Evolutionary conservation across 2,113 vertebrate genomes (phyloP), one percentile per base, ranked within the genome.

Genomic region (Prunella himalayana): DNA sequence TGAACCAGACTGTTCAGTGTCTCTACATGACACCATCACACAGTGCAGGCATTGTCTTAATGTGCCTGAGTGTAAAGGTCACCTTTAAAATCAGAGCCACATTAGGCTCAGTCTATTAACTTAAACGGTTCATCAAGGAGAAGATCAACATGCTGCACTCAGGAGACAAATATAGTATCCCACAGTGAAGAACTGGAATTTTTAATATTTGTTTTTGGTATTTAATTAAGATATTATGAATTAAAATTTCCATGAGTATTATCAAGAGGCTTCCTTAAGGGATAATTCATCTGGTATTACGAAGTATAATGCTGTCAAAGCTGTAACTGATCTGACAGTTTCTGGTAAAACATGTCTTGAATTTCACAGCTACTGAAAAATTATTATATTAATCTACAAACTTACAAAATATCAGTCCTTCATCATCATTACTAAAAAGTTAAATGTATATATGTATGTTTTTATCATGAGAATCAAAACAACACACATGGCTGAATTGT

Each of bases 61-160:
- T 23, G 15, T 30, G 41, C 78, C 39, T 77, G 47, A 88, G 81
- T 49, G 57, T n/a, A 82, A 88, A 13, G 20, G 66, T 88, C 90
- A 93, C 70, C 82, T 93, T 75, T 33, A 76, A 50, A 88, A 91
- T 69, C 27, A 82, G 25, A 90, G 59, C 12, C 75, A 57, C 49
- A 83, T 61, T 24, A 72, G 60, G 66, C 50, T 89, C 64, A 49
- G 61, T n/a, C 25, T 41, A 88, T 44, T 91, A 78, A 59, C 41
- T 80, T 76, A 51, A 91, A 82, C 2, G 17, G 53, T n/a, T 86
- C 24, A 82, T 56, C 49, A 92, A 68, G 56, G 25, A 84, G 50
- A 83, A 47, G 13, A 82, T 28, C 39, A 92, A 66, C 24, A 75
- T 25, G 51, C 27, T 63, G 25, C 27, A 33, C 54, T 86, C n/a